Conservation (phyloP, 1,140 invertebrate species). For the Rhagoletis zephyria region DNA sequence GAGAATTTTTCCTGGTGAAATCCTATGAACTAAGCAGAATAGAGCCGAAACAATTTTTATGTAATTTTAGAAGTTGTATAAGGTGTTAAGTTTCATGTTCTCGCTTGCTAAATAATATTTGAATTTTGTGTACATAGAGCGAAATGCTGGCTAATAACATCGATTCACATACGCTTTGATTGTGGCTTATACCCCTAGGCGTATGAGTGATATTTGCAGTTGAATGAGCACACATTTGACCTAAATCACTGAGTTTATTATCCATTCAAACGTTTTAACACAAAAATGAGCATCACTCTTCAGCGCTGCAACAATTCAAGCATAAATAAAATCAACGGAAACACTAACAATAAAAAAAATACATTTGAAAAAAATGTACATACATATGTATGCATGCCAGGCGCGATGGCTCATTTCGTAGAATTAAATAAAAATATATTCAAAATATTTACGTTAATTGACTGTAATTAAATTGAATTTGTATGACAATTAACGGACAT, state of each 20-base stretch:
- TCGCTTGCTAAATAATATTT: no score
- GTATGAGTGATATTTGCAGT: slow-evolving; percentile 24
- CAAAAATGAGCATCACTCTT: background rate
- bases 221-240: background rate
- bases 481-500: slow-evolving; percentile 20
- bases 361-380: background rate
- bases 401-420: background rate
- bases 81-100: no score
- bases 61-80: no score
- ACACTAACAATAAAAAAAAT: background rate
- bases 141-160: no score
- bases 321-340: background rate
- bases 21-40: no score
- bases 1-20: no score
- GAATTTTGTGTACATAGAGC: no score
- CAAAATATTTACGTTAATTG: slow-evolving; percentile 45
- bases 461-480: slow-evolving; percentile 40
- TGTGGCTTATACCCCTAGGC: background rate
- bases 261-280: background rate
- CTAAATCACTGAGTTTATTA: background rate
- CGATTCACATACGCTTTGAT: no score
- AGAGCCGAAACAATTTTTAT: no score
- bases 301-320: background rate
- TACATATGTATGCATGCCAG: background rate
- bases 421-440: background rate